These are phyloP conservation scores for Aradus depressus DNA, from an alignment of 2,888 invertebrate genomes.

Conservation along the genomic window DNA sequence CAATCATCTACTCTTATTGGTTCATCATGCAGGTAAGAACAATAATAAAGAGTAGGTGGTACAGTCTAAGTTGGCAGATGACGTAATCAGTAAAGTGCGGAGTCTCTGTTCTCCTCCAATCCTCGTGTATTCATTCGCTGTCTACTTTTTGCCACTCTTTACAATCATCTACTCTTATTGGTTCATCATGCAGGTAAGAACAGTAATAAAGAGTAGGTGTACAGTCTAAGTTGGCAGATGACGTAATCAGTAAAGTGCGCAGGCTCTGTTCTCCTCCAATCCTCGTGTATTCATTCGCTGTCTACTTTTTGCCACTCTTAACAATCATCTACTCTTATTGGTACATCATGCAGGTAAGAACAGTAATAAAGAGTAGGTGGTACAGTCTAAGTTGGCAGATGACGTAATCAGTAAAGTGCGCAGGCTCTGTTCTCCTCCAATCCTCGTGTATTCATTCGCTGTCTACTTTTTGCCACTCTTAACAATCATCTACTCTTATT, in stretches of 20 bases:
- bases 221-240: too few species aligned
- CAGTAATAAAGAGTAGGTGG: too few species aligned
- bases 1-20: conserved; percentile 78
- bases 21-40: conserved; percentile 59
- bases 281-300: conserved; percentile 62
- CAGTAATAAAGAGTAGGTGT: too few species aligned
- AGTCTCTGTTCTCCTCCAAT: too few species aligned
- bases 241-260: conserved; percentile 65
- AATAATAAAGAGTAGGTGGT: too few species aligned
- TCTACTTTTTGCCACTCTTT: conserved; percentile 63
- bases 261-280: too few species aligned
- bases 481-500: conserved; percentile 76
- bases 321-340: conserved; percentile 78
- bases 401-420: conserved; percentile 67
- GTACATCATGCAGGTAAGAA: conserved; percentile 61
- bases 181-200: conserved; percentile 61
- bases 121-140: conserved; percentile 63
- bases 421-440: too few species aligned
- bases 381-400: too few species aligned
- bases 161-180: conserved; percentile 78
- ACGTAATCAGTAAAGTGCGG: conserved; percentile 65
- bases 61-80: too few species aligned
- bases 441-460: conserved; percentile 64
- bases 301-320: conserved; percentile 63
- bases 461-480: conserved; percentile 66